Conservation (phyloP, 2,888 invertebrate genomes). For the Tiliacea aurago region DNA sequence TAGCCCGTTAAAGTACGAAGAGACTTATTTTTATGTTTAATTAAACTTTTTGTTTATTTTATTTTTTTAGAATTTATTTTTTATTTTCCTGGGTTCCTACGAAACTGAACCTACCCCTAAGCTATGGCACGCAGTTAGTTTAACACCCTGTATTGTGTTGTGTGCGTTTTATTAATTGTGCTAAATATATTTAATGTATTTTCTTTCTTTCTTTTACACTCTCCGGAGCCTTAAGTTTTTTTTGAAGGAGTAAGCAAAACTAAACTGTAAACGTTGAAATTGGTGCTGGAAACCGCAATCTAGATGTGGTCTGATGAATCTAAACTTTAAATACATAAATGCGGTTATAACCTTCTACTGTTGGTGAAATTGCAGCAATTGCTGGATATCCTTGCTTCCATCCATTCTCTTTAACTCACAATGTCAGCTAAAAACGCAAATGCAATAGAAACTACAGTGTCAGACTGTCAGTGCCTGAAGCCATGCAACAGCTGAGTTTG, state of each 20-base stretch:
- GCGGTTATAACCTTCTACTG: neutral
- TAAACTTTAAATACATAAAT: neutral
- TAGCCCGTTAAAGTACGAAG: too few relatives aligned
- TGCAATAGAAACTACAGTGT: conserved; percentile 7
- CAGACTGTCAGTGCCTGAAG: neutral
- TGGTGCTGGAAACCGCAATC: neutral
- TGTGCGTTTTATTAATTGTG: too few relatives aligned
- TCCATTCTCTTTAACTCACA: neutral
- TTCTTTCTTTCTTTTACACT: too few relatives aligned
- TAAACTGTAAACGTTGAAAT: neutral
- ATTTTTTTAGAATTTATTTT: too few relatives aligned
- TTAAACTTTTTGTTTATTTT: too few relatives aligned
- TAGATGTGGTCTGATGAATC: neutral
- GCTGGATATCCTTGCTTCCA: neutral
- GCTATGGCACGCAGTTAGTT: too few relatives aligned
- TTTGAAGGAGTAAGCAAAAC: neutral
- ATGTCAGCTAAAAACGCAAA: neutral
- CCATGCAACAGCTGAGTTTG: neutral
- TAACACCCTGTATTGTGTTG: too few relatives aligned
- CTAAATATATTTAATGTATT: too few relatives aligned
- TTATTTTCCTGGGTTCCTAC: too few relatives aligned
- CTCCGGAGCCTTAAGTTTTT: too few relatives aligned
- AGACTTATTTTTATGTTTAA: too few relatives aligned
- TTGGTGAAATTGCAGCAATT: neutral
- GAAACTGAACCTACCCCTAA: too few relatives aligned